phyloP scores from a whole-genome alignment of 92 coral and sea anemone species.

The Parazoanthus swiftii region DNA sequence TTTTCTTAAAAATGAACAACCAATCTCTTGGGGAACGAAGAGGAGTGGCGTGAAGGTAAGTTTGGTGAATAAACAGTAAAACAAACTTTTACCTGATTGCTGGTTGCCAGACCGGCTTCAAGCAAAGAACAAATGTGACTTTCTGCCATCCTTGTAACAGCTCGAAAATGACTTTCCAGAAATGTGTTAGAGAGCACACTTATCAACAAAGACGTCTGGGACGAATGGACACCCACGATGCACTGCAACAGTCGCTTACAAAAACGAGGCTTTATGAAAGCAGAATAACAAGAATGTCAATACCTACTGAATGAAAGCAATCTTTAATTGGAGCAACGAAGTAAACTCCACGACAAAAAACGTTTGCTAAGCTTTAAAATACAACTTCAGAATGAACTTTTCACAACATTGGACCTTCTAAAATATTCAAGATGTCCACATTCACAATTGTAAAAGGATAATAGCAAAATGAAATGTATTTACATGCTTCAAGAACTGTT shows the following conservation, averaged over 20 bases:
- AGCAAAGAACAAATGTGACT: conserved; percentile 73
- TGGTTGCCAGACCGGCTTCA: conserved; percentile 41
- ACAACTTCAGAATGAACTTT: background rate
- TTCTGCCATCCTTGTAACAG: conserved; percentile 74
- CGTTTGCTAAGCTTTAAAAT: background rate
- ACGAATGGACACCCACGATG: conserved; percentile 71
- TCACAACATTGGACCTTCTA: too few relatives aligned
- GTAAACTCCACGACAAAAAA: background rate
- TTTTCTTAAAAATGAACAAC: too few relatives aligned
- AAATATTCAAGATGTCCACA: too few relatives aligned
- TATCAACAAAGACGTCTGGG: conserved; percentile 72
- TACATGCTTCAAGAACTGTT: conserved; percentile 49
- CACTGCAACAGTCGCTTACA: conserved; percentile 67
- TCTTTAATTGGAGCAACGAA: background rate
- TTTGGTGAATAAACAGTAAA: too few relatives aligned
- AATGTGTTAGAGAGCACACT: conserved; percentile 72
- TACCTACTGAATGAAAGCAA: background rate
- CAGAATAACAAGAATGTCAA: background rate
- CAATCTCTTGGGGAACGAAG: too few relatives aligned
- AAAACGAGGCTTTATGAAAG: conserved; percentile 57
- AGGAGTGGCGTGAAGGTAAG: background rate
- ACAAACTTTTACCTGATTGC: conserved; percentile 35
- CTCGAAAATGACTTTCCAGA: conserved; percentile 68
- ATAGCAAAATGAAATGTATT: background rate
- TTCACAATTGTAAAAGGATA: too few relatives aligned